Evolutionary conservation across 2,113 vertebrate species (phyloP).

Genomic region (Brachyhypopomus occidentalis): DNA sequence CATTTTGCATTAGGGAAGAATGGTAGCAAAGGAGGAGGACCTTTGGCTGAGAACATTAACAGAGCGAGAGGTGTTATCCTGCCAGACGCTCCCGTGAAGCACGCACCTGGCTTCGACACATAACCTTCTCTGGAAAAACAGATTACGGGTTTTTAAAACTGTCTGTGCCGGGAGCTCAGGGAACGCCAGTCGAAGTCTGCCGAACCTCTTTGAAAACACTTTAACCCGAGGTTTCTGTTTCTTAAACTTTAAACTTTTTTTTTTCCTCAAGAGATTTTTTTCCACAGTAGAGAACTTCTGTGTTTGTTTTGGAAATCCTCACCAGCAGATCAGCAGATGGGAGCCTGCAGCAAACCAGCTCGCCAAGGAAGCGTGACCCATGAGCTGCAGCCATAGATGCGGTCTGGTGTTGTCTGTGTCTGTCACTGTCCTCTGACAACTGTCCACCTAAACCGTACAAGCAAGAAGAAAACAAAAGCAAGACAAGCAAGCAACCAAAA

Average conservation of each 20-base stretch:
- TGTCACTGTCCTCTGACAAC: neutral
- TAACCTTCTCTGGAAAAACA: no score
- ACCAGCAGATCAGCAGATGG: slow-evolving; percentile 17
- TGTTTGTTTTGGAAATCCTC: neutral
- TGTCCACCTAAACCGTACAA: neutral
- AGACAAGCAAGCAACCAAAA: no score
- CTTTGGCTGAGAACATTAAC: neutral
- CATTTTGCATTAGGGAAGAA: neutral
- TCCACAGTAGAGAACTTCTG: neutral
- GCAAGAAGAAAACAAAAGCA: no score
- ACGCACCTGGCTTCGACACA: neutral
- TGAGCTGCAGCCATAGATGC: neutral
- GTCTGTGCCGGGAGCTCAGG: no score
- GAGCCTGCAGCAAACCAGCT: neutral
- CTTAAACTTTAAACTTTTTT: neutral
- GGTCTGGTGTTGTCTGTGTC: neutral
- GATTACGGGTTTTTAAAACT: no score
- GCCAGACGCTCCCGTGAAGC: neutral
- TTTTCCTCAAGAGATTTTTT: neutral
- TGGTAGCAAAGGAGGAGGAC: neutral
- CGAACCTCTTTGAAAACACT: neutral
- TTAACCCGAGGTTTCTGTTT: neutral
- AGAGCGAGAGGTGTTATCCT: neutral
- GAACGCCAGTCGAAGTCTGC: no score
- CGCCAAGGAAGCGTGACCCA: neutral